Evolutionary conservation across 2,113 vertebrate genomes (phyloP), one percentile per base, ranked within the genome.

Genomic region (Cyphomyrus plagiostoma): DNA sequence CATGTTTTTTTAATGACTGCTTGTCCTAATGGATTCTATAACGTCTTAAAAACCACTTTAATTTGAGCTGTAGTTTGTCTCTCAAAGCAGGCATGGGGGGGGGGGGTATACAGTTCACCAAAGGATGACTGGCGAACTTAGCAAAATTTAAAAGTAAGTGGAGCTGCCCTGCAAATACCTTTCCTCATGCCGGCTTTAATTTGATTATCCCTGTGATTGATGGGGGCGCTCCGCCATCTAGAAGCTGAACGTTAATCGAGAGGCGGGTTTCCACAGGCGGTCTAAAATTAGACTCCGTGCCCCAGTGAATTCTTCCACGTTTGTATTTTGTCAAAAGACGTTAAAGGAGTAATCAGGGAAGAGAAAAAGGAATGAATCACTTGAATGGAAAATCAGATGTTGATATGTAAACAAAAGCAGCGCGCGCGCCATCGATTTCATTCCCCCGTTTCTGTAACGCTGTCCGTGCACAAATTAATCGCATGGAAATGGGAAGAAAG

Each of bases 1-100:
- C 93, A 94, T 94, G 92, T 91, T 93, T 95, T 92, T 96, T 94
- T 95, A 94, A 95, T 94, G 26, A 90, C 90, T 42, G 86, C 91
- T 91, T 91, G 94, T 92, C 91, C 91, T 91, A 92, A 89, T 90
- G 15, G 91, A 82, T 77, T 91, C 91, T 93, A 90, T 89, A 11
- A 87, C 58, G 92, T 91, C 89, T 90, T 84, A 89, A 90, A 87
- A 93, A 58, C 70, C 4, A 89, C 93, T 95, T 95, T 94, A 90
- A 93, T 94, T 94, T 90, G 92, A 42, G 89, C 92, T 89, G 89
- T 74, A 82, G 93, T 94, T 92, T 93, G 93, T 94, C 93, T 94
- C 90, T 90, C 91, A 91, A 92, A 92, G 91, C 80, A 88, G 91
- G 90, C 93, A 91, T 93, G 91, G 90, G 92, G 93, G 92, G 91